phyloP scores from a whole-genome alignment of 2,113 vertebrate species.

The Eublepharis macularius region DNA sequence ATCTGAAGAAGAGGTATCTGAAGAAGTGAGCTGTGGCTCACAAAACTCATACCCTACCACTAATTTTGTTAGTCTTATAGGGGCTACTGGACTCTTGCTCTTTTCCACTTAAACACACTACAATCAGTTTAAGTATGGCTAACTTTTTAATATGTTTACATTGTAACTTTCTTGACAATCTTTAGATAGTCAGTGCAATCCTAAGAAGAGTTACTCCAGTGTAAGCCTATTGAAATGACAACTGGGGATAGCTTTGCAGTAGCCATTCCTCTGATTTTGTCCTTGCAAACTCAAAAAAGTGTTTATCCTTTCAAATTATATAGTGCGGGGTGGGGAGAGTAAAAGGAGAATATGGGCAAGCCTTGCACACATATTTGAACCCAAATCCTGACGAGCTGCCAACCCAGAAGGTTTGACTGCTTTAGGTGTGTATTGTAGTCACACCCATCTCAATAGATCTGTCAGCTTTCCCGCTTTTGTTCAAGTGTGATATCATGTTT shows the following conservation, averaged over 20 bases:
- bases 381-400: not conserved
- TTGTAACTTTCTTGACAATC: not conserved
- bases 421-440: conserved; percentile 70
- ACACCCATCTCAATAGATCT: conserved; percentile 81
- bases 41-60: no score
- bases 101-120: not conserved
- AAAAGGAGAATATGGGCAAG: accelerated
- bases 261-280: not conserved
- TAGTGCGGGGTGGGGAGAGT: accelerated
- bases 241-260: not conserved
- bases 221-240: no score
- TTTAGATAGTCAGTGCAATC: conserved; percentile 5
- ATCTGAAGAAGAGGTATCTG: no score
- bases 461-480: conserved; percentile 86
- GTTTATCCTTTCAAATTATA: not conserved
- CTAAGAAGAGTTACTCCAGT: no score
- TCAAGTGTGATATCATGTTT: conserved; percentile 83
- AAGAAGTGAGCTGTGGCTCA: no score
- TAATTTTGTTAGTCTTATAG: no score
- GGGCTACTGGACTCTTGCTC: no score
- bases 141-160: not conserved
- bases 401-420: conserved; percentile 46
- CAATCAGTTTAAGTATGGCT: not conserved
- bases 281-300: not conserved
- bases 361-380: not conserved